A percentile compares a stretch with the other conserved stretches of the same genome.
These are phyloP conservation scores for Arothron firmamentum DNA, from an alignment of 2,113 vertebrate species.

Conservation along the genomic window DNA sequence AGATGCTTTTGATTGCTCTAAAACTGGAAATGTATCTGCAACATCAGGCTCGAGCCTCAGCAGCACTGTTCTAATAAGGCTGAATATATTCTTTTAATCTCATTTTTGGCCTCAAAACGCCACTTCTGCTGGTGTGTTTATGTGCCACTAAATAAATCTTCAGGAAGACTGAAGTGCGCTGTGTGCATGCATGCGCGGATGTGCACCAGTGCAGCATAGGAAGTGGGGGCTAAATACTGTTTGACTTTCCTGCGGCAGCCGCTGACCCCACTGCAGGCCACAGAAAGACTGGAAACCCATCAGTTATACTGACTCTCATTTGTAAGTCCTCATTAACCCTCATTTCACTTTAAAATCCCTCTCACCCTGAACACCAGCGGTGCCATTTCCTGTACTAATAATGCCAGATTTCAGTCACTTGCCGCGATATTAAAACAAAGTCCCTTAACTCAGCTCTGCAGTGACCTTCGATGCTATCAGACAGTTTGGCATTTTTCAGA, in stretches of 20 bases:
- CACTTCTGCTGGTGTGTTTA: conserved; percentile 10
- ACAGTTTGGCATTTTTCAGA: conserved; percentile 66
- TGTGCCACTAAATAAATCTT: conserved; percentile 15
- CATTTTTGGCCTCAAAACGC: not conserved
- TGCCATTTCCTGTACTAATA: conserved; percentile 28
- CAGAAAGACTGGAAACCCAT: conserved; percentile 34
- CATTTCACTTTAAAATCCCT: conserved; percentile 31
- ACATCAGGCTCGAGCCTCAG: conserved; percentile 19
- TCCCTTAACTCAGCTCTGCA: conserved; percentile 41
- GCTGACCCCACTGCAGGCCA: conserved; percentile 40
- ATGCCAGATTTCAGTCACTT: conserved; percentile 31
- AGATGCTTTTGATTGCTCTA: conserved; percentile 22
- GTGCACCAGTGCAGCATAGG: not conserved
- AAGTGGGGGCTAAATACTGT: conserved; percentile 4
- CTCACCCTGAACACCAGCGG: conserved; percentile 5
- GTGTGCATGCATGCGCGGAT: conserved; percentile 1
- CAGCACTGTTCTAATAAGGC: conserved; percentile 33
- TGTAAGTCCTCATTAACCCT: conserved; percentile 41
- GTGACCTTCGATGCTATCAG: conserved; percentile 67
- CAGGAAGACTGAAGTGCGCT: conserved; percentile 11
- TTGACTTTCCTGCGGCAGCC: conserved; percentile 43
- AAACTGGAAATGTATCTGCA: conserved; percentile 46
- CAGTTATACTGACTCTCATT: conserved; percentile 39
- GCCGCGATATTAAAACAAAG: conserved; percentile 42
- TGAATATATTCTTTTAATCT: conserved; percentile 34